Base-by-base conservation (phyloP, 2,888 invertebrate species). In the Apamea crenata region DNA sequence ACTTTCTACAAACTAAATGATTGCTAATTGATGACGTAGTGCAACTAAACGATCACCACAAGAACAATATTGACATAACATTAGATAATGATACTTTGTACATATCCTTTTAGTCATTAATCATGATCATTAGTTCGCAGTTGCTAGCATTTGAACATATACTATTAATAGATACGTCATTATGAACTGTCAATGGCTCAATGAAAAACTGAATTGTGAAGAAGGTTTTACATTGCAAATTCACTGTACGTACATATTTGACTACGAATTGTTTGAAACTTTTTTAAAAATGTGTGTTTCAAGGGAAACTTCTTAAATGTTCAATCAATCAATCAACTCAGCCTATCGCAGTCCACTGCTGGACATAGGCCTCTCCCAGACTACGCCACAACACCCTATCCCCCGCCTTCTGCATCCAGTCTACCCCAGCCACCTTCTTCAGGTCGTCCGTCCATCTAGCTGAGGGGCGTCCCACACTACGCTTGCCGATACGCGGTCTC, bases 21-120 rank as follows among this genome's bases (percentile, higher is more conserved):
- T 44, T 70, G 70, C 83, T 87, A 88, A 87, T 84, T 88, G 84
- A 88, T 84, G 82, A 81, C 82, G 81, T 80, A 84, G 75, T n/a
- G 47, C 70, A 70, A 75, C 80, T 81, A 82, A 82, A 69, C 74
- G 68, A 85, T 59, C 76, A 72, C 74, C 66, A 70, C 56, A 73
- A 74, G 82, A 83, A 84, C 86, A 87, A 82, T 88, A 89, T 88
- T 88, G 86, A 84, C 78, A 78, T 82, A 77, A 77, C 75, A 79
- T 84, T 82, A 68, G 78, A 83, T 85, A 87, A 90, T 87, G 84
- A 89, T 87, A 88, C 80, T 82, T 84, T 68, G 78, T 80, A 81
- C 79, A 77, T 81, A 85, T 85, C 80, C 82, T 80, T 80, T 63
- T 14, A 59, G 47, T 85, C 81, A 90, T 89, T 85, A 90, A 90